phyloP scores from a whole-genome alignment of 2,797 vertebrate species.

The Onychomys arenicola region DNA sequence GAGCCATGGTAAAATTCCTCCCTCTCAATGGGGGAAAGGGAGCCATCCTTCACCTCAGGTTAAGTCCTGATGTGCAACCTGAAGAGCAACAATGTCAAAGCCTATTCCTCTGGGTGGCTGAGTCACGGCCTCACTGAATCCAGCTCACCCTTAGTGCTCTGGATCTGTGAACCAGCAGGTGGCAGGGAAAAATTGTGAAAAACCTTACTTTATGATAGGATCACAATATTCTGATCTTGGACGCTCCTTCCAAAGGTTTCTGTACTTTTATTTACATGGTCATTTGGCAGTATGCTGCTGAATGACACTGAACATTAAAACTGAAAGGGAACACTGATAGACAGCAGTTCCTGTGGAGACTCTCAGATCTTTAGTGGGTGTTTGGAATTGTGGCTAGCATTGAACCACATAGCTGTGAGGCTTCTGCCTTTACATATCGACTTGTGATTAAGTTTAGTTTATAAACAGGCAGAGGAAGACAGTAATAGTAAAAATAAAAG shows the following conservation, averaged over 20 bases:
- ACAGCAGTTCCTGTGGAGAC: no score
- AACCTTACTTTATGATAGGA: not conserved
- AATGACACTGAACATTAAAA: not conserved
- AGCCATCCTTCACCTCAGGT: slow-evolving; percentile 63
- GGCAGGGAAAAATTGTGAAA: not conserved
- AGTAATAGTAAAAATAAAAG: not conserved
- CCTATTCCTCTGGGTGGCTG: slow-evolving; percentile 59
- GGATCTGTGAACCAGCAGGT: not conserved
- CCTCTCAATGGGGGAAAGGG: not conserved
- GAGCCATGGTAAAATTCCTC: slow-evolving; percentile 51
- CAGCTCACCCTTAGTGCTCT: not conserved
- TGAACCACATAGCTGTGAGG: no score
- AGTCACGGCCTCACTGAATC: slow-evolving; percentile 10
- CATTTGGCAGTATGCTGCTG: not conserved
- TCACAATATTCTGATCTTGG: not conserved
- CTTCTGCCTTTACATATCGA: not conserved
- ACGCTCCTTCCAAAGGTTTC: not conserved
- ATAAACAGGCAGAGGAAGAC: not conserved
- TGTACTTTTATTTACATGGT: not conserved
- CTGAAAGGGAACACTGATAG: not conserved
- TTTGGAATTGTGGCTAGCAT: not conserved
- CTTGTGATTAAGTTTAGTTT: not conserved
- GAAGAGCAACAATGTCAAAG: slow-evolving; percentile 67
- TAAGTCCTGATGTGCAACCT: slow-evolving; percentile 63
- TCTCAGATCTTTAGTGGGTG: not conserved